These are phyloP conservation scores for Drosophila kohkoa DNA, from an alignment of 1,140 invertebrate species.

Conservation along the genomic window DNA sequence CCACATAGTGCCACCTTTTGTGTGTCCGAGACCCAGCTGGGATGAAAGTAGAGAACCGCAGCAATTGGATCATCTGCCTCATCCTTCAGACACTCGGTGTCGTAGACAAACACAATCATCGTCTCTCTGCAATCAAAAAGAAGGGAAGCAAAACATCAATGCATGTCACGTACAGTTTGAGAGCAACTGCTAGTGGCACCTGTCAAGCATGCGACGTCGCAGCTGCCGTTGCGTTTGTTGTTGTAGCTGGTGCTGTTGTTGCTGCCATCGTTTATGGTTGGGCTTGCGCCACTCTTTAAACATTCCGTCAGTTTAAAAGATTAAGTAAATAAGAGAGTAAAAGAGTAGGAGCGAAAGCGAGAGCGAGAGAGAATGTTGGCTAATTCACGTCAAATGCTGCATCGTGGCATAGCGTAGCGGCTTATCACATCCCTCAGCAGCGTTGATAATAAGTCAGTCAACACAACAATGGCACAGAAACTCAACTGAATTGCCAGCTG, in stretches of 20 bases:
- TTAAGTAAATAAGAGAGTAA: background rate
- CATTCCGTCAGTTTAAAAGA: slow-evolving; percentile 35
- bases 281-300: slow-evolving; percentile 65
- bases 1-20: slow-evolving; percentile 92
- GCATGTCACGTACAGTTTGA: slow-evolving; percentile 7
- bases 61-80: slow-evolving; percentile 94
- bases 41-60: slow-evolving; percentile 95
- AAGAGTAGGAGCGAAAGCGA: background rate
- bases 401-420: slow-evolving; percentile 55
- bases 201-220: slow-evolving; percentile 44
- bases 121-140: slow-evolving; percentile 88
- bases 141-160: background rate
- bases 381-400: slow-evolving; percentile 41
- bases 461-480: slow-evolving; percentile 65
- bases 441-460: slow-evolving; percentile 61
- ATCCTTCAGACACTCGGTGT: slow-evolving; percentile 90
- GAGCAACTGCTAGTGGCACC: slow-evolving; percentile 35
- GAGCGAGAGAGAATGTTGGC: slow-evolving; percentile 2
- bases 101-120: slow-evolving; percentile 95
- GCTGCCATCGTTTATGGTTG: slow-evolving; percentile 60
- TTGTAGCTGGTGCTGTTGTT: slow-evolving; percentile 33
- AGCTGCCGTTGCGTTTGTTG: slow-evolving; percentile 15
- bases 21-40: slow-evolving; percentile 92
- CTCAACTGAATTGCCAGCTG: slow-evolving; percentile 64
- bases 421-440: slow-evolving; percentile 55